A percentile compares a stretch with the other conserved stretches of the same genome.
These are phyloP conservation scores for Catharus bicknelli DNA, from an alignment of 2,113 vertebrate genomes.

Conservation along the genomic window DNA sequence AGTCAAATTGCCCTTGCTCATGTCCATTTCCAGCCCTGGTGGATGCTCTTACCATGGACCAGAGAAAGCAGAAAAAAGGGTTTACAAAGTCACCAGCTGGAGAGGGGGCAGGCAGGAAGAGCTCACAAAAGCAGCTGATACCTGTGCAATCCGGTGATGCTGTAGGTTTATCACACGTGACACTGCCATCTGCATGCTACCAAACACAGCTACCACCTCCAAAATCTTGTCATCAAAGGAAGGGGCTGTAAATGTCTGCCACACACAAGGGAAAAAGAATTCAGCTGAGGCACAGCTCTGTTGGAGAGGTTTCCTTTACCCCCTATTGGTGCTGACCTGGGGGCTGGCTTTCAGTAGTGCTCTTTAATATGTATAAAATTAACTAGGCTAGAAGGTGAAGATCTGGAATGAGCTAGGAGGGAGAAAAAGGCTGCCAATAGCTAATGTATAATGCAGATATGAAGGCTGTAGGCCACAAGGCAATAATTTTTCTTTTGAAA, in stretches of 20 bases:
- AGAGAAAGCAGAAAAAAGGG: not conserved
- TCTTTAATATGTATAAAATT: not conserved
- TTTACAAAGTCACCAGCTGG: not conserved
- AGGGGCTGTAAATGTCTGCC: conserved; percentile 91
- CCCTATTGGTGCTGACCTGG: not conserved
- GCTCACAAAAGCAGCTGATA: conserved; percentile 43
- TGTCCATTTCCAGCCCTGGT: not conserved
- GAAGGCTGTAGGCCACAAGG: not conserved
- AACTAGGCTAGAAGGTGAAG: not conserved
- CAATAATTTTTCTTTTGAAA: not conserved
- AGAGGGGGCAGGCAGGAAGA: not conserved
- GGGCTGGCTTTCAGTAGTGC: not conserved
- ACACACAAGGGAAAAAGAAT: conserved; percentile 13
- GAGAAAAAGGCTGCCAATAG: not conserved
- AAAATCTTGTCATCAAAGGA: conserved; percentile 97
- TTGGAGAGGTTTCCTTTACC: not conserved
- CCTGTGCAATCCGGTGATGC: conserved; percentile 96
- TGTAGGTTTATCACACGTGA: conserved; percentile 95
- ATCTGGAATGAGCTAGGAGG: not conserved
- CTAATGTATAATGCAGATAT: not conserved
- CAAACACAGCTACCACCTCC: conserved; percentile 97
- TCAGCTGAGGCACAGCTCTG: not conserved
- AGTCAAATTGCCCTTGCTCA: not conserved
- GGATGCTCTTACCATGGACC: not conserved
- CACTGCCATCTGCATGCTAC: conserved; percentile 99